Evolutionary conservation across 1,140 invertebrate genomes (phyloP).

Genomic region (Choristoneura fumiferana): DNA sequence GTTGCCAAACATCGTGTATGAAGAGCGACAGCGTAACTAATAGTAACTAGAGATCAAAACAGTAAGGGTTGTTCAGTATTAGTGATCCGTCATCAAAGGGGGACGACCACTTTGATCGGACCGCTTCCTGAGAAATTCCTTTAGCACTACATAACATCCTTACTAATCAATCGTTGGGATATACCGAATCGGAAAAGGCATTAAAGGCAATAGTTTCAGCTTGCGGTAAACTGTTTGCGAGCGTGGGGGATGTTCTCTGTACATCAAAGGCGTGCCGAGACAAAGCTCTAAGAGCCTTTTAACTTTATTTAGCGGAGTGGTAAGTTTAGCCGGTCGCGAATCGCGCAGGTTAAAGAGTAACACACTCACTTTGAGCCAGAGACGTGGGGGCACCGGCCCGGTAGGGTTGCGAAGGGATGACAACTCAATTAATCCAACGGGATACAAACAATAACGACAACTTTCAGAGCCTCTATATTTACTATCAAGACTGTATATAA

Average conservation of each 20-base stretch:
- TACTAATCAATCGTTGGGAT: conserved; percentile 70
- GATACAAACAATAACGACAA: neutral
- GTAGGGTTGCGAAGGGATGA: conserved; percentile 44
- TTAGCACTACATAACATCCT: conserved; percentile 48
- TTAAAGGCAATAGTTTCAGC: conserved; percentile 72
- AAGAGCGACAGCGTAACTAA: conserved; percentile 26
- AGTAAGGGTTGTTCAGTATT: conserved; percentile 42
- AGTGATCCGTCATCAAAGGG: conserved; percentile 48
- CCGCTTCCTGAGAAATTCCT: conserved; percentile 53
- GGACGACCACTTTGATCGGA: conserved; percentile 49
- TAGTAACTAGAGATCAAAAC: conserved; percentile 45
- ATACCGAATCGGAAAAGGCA: conserved; percentile 66
- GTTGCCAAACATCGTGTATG: conserved; percentile 12
- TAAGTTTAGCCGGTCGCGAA: conserved; percentile 77
- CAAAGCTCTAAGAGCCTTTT: conserved; percentile 75
- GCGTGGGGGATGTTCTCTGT: conserved; percentile 49
- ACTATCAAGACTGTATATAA: too few relatives aligned
- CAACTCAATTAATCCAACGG: neutral
- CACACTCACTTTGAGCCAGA: conserved; percentile 72
- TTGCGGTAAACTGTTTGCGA: conserved; percentile 73
- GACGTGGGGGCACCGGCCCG: conserved; percentile 28
- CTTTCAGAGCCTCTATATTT: too few relatives aligned
- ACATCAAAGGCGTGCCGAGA: conserved; percentile 75
- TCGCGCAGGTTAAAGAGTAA: conserved; percentile 78
- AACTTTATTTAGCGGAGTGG: conserved; percentile 78